Evolutionary conservation across 2,797 vertebrate genomes (phyloP).

Genomic region (Onychomys torridus): DNA sequence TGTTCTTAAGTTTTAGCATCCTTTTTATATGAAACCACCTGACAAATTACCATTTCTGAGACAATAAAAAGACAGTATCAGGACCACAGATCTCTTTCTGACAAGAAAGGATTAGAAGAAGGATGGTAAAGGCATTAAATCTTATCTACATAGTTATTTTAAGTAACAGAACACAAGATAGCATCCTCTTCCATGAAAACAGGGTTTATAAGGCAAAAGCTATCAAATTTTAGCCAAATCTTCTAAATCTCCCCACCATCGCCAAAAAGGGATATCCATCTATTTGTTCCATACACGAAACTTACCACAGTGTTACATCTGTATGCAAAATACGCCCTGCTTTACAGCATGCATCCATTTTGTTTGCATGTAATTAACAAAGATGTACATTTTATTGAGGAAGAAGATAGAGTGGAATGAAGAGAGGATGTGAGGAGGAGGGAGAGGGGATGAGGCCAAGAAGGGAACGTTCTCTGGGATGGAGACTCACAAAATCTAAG

Average conservation of each 20-base stretch:
- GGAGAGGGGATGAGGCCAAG: background rate
- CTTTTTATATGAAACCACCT: slow-evolving; percentile 78
- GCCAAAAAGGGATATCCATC: background rate
- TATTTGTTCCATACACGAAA: background rate
- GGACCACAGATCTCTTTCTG: slow-evolving; percentile 82
- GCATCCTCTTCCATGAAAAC: slow-evolving; percentile 64
- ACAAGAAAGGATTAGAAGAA: slow-evolving; percentile 75
- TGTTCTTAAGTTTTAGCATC: slow-evolving; percentile 80
- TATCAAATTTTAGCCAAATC: slow-evolving; percentile 43
- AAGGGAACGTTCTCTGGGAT: background rate
- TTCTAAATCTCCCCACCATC: slow-evolving; percentile 57
- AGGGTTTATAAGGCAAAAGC: slow-evolving; percentile 38
- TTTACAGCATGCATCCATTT: slow-evolving; percentile 23
- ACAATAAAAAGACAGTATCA: slow-evolving; percentile 83
- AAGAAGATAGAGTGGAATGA: slow-evolving; percentile 16
- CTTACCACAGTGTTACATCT: background rate
- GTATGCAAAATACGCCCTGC: slow-evolving; percentile 19
- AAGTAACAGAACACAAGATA: slow-evolving; percentile 70
- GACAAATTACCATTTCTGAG: slow-evolving; percentile 81
- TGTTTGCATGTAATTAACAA: slow-evolving; percentile 53
- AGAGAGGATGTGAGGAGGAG: slow-evolving; percentile 53
- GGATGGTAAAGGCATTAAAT: slow-evolving; percentile 81
- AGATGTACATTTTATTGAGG: slow-evolving; percentile 44
- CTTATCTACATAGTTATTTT: slow-evolving; percentile 80
- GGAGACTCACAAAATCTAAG: background rate